These are phyloP conservation scores for Rhynchophorus ferrugineus DNA, from an alignment of 1,140 invertebrate genomes.

Conservation along the genomic window DNA sequence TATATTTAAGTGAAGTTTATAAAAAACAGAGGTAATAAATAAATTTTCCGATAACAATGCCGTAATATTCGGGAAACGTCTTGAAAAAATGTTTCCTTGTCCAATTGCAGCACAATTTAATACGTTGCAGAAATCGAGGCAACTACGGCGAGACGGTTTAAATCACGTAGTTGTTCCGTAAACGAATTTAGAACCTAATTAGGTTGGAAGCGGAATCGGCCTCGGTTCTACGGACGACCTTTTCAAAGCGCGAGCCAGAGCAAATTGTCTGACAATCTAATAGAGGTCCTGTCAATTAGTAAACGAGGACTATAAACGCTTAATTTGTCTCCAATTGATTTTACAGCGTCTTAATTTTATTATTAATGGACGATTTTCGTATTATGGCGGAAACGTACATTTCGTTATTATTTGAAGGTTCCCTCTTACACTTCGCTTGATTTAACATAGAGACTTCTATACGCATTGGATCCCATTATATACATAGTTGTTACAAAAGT, in stretches of 20 bases:
- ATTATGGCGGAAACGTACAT: neutral
- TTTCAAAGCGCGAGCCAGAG: conserved; percentile 13
- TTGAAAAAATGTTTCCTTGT: too few relatives aligned
- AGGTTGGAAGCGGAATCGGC: conserved; percentile 10
- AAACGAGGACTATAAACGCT: neutral
- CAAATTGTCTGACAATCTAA: conserved; percentile 20
- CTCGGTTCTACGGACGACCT: conserved; percentile 16
- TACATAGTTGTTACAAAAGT: neutral
- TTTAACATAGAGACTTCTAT: neutral
- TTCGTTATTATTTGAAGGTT: too few relatives aligned
- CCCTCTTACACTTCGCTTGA: too few relatives aligned
- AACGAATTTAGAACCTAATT: conserved; percentile 21
- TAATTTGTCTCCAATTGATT: conserved; percentile 16
- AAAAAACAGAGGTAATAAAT: too few relatives aligned
- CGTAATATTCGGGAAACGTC: too few relatives aligned
- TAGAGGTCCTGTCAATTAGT: conserved; percentile 16
- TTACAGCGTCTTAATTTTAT: conserved; percentile 3
- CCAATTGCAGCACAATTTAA: too few relatives aligned
- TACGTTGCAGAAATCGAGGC: too few relatives aligned
- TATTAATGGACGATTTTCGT: neutral
- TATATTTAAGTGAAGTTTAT: too few relatives aligned
- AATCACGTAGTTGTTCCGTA: conserved; percentile 15
- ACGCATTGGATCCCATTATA: neutral
- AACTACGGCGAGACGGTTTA: too few relatives aligned
- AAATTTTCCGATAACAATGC: too few relatives aligned